Base-by-base conservation (phyloP, 2,888 invertebrate genomes). In the Yponomeuta cagnagella region DNA sequence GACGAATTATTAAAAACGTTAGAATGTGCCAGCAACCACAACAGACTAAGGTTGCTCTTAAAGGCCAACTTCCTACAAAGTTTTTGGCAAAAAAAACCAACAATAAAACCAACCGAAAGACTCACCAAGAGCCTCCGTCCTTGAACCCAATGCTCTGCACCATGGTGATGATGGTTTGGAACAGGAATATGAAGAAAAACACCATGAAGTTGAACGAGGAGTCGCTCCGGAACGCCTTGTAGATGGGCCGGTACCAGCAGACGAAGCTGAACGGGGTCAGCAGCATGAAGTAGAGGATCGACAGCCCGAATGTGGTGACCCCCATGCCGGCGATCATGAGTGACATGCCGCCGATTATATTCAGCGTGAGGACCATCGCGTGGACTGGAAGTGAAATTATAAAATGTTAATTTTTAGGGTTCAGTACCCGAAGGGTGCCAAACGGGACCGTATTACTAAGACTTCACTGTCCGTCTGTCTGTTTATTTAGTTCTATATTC, bases 161-260 rank as follows among this genome's bases (percentile, higher is more conserved):
- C 72, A 97, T 89, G 48, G 97, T 96, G 71, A 98, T 95, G 72
- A 98, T 93, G 82, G 97, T 96, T 95, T 99, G 98, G 89, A 98
- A 97, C 93, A 98, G 97, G 93, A 99, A 99, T 80, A 99, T 97
- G 87, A 99, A 98, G 94, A 99, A 99, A 93, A 98, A 99, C 71
- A 99, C 97, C 97, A 99, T 99, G 86, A 99, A 99, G 91, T 99
- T 99, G 94, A 99, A 98, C 3, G 99, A 99, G 78, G 98, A 99
- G 92, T 99, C 99, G 83, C 97, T 98, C 83, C 99, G 96, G 94
- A 99, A 99, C 74, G 99, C 99, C 93, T 99, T 99, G 93, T 99
- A 99, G 73, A 98, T 97, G 68, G 99, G 99, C 85, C 99, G 94
- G 93, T 98, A 99, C 99, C 99, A 99, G 89, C 99, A 99, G 63